Base-by-base conservation (phyloP, 1,140 invertebrate species). In the Scaptodrosophila lebanonensis region DNA sequence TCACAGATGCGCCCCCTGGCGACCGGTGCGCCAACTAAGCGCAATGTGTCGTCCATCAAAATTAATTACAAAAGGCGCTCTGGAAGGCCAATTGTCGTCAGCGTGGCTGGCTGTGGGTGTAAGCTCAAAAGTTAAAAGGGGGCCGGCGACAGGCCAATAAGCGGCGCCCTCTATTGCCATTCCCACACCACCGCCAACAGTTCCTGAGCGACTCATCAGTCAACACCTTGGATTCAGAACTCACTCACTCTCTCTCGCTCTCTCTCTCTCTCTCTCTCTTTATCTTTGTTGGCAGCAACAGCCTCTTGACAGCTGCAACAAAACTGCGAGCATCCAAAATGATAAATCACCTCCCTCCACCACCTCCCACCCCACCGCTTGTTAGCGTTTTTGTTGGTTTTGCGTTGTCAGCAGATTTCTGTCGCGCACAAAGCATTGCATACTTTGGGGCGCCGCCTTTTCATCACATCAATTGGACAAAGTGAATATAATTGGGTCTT, bases 71-170 rank as follows among this genome's bases (percentile, higher is more conserved):
- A 84, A 83, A 77, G 66, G 54, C 47, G 58, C 65, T 56, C 30
- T 50, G 27, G 49, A 72, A 77, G 67, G 72, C 63, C 72, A 77
- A 77, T 77, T 77, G 72, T 68, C 70, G 47, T 33, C 20, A 43
- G 29, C 8, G n/a, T n/a, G 22, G 33, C 36, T 38, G 2, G 8
- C 1, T 13, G n/a, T 2, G 27, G 9, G 43, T 36, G 51, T 38
- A 60, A 57, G 69, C 68, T 68, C 70, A 84, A 84, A 85, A 72
- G 72, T 85, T 84, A 84, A 85, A 83, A 84, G 73, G 61, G 83
- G 71, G 61, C 65, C 49, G 49, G 38, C 42, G 59, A 59, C 64
- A 65, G 60, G 66, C 42, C 66, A 70, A 70, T 63, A 70, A 69
- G 56, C 58, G 53, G 59, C 59, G 59, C 53, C 59, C 53, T 62